Evolutionary conservation across 2,113 vertebrate species (phyloP).

Genomic region (Osmerus mordax): DNA sequence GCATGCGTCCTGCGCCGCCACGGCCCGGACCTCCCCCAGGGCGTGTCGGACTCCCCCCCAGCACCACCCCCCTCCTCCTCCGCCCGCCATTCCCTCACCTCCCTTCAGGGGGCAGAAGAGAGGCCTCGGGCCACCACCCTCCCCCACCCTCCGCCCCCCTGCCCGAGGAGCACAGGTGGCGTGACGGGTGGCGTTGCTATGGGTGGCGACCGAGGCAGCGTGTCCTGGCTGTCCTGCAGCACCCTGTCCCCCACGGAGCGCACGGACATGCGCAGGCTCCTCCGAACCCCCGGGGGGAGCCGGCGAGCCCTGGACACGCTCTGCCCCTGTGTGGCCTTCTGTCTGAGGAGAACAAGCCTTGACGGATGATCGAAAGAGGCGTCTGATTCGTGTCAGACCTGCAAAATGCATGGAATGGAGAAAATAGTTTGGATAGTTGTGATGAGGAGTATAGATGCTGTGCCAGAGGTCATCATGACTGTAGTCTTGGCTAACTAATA

Average conservation of each 20-base stretch:
- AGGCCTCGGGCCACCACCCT: conserved; percentile 48
- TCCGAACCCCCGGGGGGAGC: conserved; percentile 44
- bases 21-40: conserved; percentile 22
- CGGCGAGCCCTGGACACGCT: conserved; percentile 15
- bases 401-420: no score
- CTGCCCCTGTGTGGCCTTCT: conserved; percentile 5
- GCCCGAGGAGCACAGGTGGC: conserved; percentile 1
- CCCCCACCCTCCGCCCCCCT: conserved; percentile 31
- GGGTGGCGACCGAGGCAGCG: conserved; percentile 34
- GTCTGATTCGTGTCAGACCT: no score
- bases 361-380: conserved; percentile 21
- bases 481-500: no score
- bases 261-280: conserved; percentile 46
- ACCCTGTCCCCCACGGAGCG: conserved; percentile 60
- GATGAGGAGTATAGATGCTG: no score
- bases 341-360: conserved; percentile 39
- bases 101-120: conserved; percentile 52
- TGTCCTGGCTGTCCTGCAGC: conserved; percentile 59
- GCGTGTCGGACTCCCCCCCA: conserved; percentile 40
- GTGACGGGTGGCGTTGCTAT: not conserved
- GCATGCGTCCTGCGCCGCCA: conserved; percentile 67
- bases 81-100: conserved; percentile 31
- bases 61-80: conserved; percentile 33
- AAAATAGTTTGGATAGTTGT: no score
- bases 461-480: no score